Percentiles rank a stretch among this genome's conserved stretches.
Evolutionary conservation across 2,888 invertebrate genomes (phyloP).

Genomic region (Cordilura impudica): DNA sequence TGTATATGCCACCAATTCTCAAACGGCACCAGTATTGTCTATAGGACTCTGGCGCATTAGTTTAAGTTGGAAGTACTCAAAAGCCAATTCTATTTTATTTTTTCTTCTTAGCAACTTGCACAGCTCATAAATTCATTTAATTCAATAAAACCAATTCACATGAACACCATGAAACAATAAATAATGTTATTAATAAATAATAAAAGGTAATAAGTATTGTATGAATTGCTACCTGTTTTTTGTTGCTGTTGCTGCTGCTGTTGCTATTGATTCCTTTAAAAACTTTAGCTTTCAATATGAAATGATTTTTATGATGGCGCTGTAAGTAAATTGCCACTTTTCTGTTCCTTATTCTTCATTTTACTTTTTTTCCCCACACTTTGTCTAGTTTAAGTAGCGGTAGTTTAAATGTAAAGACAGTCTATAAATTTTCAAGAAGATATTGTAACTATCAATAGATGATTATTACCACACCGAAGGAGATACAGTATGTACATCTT

Average conservation of each 20-base stretch:
- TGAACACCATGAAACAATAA: constrained; percentile 77
- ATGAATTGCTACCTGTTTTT: constrained; percentile 66
- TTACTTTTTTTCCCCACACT: neutral
- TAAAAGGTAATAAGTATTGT: constrained; percentile 74
- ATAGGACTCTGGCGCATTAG: constrained; percentile 22
- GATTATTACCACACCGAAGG: constrained; percentile 59
- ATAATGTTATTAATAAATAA: constrained; percentile 77
- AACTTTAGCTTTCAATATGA: constrained; percentile 29
- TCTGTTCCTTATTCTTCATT: neutral
- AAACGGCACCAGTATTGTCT: constrained; percentile 43
- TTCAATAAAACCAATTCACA: constrained; percentile 70
- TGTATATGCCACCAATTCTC: constrained; percentile 54
- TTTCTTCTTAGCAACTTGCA: constrained; percentile 42
- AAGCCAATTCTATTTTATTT: constrained; percentile 30
- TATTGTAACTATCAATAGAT: constrained; percentile 59
- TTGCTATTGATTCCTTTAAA: constrained; percentile 23
- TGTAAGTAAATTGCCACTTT: constrained; percentile 41
- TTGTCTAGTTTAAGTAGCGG: constrained; percentile 46
- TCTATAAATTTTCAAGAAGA: constrained; percentile 59
- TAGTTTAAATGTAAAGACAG: constrained; percentile 52
- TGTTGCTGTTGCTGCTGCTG: constrained; percentile 17
- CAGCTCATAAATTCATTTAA: constrained; percentile 66
- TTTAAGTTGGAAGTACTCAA: constrained; percentile 40
- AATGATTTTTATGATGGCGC: constrained; percentile 55
- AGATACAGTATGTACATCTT: constrained; percentile 39